Conservation (phyloP, 2,888 invertebrate species). For the Thera britannica region DNA sequence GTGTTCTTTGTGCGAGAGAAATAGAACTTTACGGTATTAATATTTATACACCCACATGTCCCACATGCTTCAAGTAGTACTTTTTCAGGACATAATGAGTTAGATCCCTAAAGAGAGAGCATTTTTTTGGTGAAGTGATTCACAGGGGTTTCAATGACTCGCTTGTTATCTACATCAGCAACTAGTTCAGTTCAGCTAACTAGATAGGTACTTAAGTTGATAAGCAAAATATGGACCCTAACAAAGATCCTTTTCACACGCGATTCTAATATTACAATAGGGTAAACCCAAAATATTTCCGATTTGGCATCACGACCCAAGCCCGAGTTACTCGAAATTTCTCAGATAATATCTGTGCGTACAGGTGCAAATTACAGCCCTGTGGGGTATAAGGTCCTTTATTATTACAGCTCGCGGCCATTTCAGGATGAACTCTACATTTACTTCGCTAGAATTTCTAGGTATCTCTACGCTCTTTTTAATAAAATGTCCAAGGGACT, state of each 20-base stretch:
- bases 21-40: background rate
- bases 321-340: conserved; percentile 71
- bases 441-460: conserved; percentile 17
- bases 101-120: background rate
- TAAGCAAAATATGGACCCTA: conserved; percentile 13
- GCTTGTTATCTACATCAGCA: background rate
- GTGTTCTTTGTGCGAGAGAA: background rate
- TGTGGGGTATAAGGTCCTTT: conserved; percentile 67
- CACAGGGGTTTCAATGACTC: background rate
- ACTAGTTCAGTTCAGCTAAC: conserved; percentile 3
- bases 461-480: conserved; percentile 34
- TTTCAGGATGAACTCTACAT: conserved; percentile 53
- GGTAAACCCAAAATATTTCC: conserved; percentile 40
- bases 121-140: background rate
- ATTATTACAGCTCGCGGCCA: conserved; percentile 65
- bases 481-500: conserved; percentile 39
- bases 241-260: conserved; percentile 18
- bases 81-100: background rate
- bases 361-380: conserved; percentile 80
- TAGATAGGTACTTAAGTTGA: background rate
- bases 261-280: conserved; percentile 23
- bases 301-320: conserved; percentile 44
- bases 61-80: no score
- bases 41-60: no score
- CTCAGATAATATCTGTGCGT: conserved; percentile 75